Evolutionary conservation across 2,797 vertebrate species (phyloP), one percentile per base, ranked within the genome.

Genomic region (Chiroxiphia lanceolata): DNA sequence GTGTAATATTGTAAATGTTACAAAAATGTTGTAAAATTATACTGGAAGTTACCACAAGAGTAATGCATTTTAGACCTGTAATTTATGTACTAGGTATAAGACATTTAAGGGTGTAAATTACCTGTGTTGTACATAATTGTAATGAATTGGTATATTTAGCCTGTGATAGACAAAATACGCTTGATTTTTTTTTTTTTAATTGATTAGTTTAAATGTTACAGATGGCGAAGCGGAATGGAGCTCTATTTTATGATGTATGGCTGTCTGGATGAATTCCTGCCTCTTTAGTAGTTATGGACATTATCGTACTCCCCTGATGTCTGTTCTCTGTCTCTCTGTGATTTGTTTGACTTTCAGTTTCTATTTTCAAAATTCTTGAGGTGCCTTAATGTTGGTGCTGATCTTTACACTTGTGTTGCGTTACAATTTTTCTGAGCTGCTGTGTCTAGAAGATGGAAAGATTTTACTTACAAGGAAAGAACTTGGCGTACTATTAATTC

Each of bases 401-500:
- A 34, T 59, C 22, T 75, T 84, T 60, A 34, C 11, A 3, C 76
- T 76, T 87, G 3, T n/a, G n/a, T 84, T 79, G n/a, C 0, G 0
- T 78, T 89, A 42, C 1, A 48, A 0, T 82, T 94, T 82, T 93
- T 82, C 27, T 76, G 67, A 89, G 8, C 53, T 69, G 25, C 54
- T 36, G 4, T 0, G 0, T 81, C 31, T 53, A 65, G 33, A 79
- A 90, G 10, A n/a, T 54, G 34, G 34, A 79, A 72, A 19, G 22
- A 23, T 65, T 84, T 57, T 87, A 31, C 33, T 68, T 88, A 16
- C 0, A 0, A 61, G 38, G 48, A 74, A n/a, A 48, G 25, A 91
- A 45, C 14, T 57, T n/a, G 18, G 3, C 0, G 0, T 75, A 5
- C 33, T 47, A 1, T 57, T 54, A 54, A 27, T 53, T 84, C 21